Conservation (phyloP, 2,797 vertebrate genomes). For the Emys orbicularis region DNA sequence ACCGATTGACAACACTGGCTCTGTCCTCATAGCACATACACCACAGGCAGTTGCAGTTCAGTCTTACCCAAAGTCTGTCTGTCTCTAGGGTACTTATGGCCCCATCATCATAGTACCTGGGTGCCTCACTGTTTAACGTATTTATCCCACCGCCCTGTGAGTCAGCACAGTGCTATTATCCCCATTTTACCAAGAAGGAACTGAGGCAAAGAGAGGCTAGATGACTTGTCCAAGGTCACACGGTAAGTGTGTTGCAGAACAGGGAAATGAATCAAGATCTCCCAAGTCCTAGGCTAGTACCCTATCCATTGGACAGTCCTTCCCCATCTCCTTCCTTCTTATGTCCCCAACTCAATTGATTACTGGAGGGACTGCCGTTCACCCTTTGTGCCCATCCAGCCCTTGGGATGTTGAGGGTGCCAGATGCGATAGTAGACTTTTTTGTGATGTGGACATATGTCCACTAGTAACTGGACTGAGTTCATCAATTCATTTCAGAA, state of each 20-base stretch:
- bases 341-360: neutral
- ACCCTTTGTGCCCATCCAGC: neutral
- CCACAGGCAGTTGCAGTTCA: neutral
- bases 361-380: neutral
- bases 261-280: neutral
- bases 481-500: neutral
- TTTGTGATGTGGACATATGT: neutral
- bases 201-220: neutral
- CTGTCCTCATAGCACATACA: accelerated
- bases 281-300: neutral
- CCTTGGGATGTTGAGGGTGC: neutral
- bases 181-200: neutral
- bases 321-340: neutral
- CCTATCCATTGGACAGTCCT: neutral
- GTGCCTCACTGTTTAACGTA: neutral
- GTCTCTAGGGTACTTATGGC: neutral
- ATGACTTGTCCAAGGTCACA: neutral
- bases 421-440: neutral
- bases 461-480: too few species aligned
- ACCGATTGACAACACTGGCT: neutral
- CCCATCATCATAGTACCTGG: neutral
- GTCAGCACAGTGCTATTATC: neutral
- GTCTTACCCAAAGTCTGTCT: neutral
- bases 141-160: neutral
- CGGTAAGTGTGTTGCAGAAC: neutral